These are phyloP conservation scores for Pararge aegeria DNA, from an alignment of 1,140 invertebrate genomes.

Conservation along the genomic window DNA sequence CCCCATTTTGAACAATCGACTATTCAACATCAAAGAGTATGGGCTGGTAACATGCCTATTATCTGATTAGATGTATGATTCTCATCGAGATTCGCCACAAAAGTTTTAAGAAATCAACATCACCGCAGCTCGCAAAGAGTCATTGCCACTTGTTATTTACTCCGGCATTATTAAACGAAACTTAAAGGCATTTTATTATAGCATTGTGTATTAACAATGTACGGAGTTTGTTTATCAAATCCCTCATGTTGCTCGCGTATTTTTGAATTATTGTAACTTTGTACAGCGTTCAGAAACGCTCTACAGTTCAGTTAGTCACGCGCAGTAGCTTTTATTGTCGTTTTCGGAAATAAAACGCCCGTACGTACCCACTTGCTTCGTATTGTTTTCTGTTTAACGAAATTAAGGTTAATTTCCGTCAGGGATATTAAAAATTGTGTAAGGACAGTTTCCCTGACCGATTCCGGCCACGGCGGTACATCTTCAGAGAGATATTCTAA, in stretches of 20 bases:
- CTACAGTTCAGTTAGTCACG: constrained; percentile 37
- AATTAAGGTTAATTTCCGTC: constrained; percentile 1
- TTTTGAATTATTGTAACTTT: constrained; percentile 38
- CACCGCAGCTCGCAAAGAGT: neutral
- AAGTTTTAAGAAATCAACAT: no score
- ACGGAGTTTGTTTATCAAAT: constrained; percentile 35
- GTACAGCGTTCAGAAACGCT: constrained; percentile 26
- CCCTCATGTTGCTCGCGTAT: constrained; percentile 29
- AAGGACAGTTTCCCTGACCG: no score
- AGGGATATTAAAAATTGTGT: neutral
- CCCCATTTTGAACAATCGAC: no score
- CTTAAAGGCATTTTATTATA: constrained; percentile 27
- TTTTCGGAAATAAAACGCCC: constrained; percentile 36
- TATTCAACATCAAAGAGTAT: no score
- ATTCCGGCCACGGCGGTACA: no score
- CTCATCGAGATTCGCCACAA: no score
- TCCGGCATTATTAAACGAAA: constrained; percentile 17
- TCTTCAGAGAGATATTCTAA: no score
- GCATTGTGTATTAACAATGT: constrained; percentile 34
- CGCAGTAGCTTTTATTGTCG: constrained; percentile 38
- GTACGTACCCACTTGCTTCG: neutral
- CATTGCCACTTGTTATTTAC: constrained; percentile 5
- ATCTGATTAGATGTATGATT: no score
- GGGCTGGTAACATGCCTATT: no score
- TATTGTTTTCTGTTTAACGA: constrained; percentile 13